These are phyloP conservation scores for Argopecten irradians DNA, from an alignment of 1,140 invertebrate genomes.

Conservation along the genomic window DNA sequence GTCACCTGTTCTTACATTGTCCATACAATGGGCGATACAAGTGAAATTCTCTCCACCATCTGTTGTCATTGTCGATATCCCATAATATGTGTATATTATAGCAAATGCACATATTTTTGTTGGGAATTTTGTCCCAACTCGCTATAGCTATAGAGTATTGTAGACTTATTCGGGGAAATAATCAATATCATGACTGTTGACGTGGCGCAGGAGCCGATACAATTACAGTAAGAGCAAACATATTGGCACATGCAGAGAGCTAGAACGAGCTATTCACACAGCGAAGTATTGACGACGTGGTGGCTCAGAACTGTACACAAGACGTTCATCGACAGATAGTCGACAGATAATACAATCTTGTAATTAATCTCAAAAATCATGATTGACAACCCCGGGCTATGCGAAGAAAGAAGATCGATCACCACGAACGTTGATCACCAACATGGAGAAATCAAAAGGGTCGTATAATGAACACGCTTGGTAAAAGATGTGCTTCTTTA, in stretches of 20 bases:
- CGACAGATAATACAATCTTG: neutral
- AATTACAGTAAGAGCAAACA: slow-evolving; percentile 3
- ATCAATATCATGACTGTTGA: neutral
- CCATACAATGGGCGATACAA: neutral
- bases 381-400: neutral
- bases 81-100: neutral
- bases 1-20: neutral
- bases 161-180: neutral
- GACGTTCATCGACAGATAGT: neutral
- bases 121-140: neutral
- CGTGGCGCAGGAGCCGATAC: neutral
- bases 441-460: neutral
- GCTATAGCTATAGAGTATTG: too few species aligned
- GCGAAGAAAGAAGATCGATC: neutral
- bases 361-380: neutral
- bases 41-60: neutral
- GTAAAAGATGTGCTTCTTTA: neutral
- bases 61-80: neutral
- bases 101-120: slow-evolving; percentile 20
- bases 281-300: neutral
- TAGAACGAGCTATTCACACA: neutral
- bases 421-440: neutral
- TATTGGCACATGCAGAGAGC: neutral
- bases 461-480: neutral
- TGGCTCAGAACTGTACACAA: neutral